These are phyloP conservation scores for Trinectes maculatus DNA, from an alignment of 2,113 vertebrate genomes.

Conservation along the genomic window DNA sequence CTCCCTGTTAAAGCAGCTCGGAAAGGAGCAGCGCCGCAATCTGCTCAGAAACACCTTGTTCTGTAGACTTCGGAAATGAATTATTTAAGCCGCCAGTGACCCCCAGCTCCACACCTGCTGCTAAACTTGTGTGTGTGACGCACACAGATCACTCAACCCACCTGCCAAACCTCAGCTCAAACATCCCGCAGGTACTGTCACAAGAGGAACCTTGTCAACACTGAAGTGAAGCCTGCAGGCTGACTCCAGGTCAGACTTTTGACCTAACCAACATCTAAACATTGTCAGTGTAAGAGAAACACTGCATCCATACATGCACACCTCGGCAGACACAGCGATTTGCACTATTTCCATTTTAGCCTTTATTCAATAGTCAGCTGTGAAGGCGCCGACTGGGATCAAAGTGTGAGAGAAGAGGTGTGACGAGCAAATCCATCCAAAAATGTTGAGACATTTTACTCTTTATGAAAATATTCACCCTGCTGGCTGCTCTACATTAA, in stretches of 20 bases:
- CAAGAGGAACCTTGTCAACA: constrained; percentile 26
- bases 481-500: background rate
- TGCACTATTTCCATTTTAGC: background rate
- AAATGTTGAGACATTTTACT: background rate
- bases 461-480: background rate
- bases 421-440: background rate
- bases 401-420: background rate
- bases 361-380: no score
- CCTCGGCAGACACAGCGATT: background rate
- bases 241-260: constrained; percentile 21
- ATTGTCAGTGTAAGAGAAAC: background rate
- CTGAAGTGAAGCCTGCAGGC: background rate
- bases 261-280: background rate
- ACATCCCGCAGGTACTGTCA: constrained; percentile 16
- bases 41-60: constrained; percentile 54
- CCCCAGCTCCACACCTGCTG: background rate
- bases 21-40: constrained; percentile 27
- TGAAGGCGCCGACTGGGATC: no score
- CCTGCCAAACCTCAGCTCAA: constrained; percentile 20
- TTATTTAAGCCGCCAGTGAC: constrained; percentile 63
- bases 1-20: constrained; percentile 31
- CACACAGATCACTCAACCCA: constrained; percentile 14
- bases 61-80: constrained; percentile 42
- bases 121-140: constrained; percentile 24
- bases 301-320: background rate